These are phyloP conservation scores for Baronia brevicornis DNA, from an alignment of 2,888 invertebrate genomes.

Conservation along the genomic window DNA sequence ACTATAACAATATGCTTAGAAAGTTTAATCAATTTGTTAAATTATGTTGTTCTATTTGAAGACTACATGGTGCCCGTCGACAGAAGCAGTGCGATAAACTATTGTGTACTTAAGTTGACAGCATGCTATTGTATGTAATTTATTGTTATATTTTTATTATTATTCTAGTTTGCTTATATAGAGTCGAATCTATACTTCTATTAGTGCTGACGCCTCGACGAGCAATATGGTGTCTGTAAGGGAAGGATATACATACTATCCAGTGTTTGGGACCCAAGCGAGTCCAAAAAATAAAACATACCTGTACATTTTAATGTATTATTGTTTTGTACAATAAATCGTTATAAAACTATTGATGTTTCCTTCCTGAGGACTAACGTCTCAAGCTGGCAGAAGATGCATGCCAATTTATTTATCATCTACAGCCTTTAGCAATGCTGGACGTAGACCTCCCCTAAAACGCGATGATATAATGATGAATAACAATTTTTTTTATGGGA, in stretches of 20 bases:
- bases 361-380: too few relatives aligned
- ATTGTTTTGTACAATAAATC: constrained; percentile 78
- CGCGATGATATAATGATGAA: too few relatives aligned
- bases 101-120: constrained; percentile 73
- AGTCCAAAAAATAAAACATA: constrained; percentile 75
- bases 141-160: constrained; percentile 73
- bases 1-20: constrained; percentile 72
- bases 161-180: constrained; percentile 73
- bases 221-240: constrained; percentile 75
- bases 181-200: constrained; percentile 69
- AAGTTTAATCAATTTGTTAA: constrained; percentile 72
- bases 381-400: too few relatives aligned
- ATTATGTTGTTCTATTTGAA: constrained; percentile 72
- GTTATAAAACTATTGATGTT: constrained; percentile 70
- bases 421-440: too few relatives aligned
- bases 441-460: too few relatives aligned
- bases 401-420: too few relatives aligned
- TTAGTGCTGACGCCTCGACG: constrained; percentile 74
- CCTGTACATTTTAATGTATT: constrained; percentile 78
- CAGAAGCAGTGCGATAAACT: constrained; percentile 70
- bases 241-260: constrained; percentile 71
- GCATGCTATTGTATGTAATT: constrained; percentile 69
- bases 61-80: constrained; percentile 76
- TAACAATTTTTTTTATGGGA: too few relatives aligned
- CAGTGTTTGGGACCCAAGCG: constrained; percentile 69